Evolutionary conservation across 2,113 vertebrate species (phyloP).

Genomic region (Copsychus sechellarum): DNA sequence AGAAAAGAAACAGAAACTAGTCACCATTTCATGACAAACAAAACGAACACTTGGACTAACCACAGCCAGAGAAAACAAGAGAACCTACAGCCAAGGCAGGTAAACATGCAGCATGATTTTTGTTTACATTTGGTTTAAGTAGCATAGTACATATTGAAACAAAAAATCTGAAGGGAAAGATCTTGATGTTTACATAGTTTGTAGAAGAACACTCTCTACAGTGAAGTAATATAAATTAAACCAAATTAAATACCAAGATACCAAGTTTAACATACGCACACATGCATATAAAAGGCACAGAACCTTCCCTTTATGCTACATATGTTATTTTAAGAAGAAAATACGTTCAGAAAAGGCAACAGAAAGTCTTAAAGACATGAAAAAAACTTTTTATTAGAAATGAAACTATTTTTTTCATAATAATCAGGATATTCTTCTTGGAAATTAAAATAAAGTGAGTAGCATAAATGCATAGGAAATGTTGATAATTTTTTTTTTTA

Average conservation of each 20-base stretch:
- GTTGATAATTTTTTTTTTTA: neutral
- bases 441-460: neutral
- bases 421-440: neutral
- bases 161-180: neutral
- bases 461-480: neutral
- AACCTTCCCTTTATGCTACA: neutral
- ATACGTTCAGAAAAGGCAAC: neutral
- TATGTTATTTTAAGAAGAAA: neutral
- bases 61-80: neutral
- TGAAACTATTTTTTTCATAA: neutral
- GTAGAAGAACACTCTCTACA: neutral
- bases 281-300: accelerated
- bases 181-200: neutral
- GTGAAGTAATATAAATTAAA: neutral
- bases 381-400: neutral
- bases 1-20: neutral
- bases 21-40: neutral
- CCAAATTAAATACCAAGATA: neutral
- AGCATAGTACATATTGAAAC: neutral
- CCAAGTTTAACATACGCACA: neutral
- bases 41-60: neutral
- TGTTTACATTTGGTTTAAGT: neutral
- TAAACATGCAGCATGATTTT: neutral
- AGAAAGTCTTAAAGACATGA: neutral
- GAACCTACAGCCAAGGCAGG: neutral